Base-by-base conservation (phyloP, 2,113 vertebrate genomes). In the Gavialis gangeticus region DNA sequence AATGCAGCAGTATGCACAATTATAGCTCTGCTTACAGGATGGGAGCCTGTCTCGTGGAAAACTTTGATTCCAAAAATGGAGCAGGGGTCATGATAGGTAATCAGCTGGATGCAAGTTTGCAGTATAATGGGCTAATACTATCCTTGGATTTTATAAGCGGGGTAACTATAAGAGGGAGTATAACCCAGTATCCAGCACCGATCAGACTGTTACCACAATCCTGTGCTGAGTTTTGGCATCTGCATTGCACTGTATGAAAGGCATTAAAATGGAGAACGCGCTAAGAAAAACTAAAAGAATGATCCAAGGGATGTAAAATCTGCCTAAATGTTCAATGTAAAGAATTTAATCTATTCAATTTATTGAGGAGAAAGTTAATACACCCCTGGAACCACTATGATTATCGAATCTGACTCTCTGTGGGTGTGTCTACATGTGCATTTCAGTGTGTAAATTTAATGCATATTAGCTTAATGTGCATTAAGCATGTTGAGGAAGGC, bases 101-200 rank as follows among this genome's bases (percentile, higher is more conserved):
- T 17, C n/a, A 67, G 10, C 18, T 67, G 64, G 18, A 18, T 10
- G 19, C 18, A 27, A 25, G 13, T 75, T 57, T 81, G 12, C 18
- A n/a, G n/a, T 24, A 19, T 22, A 18, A 12, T 14, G 3, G 67
- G 25, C 25, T 10, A 57, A 34, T 3, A 2, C n/a, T 1, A 0
- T 12, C 66, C 5, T 21, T 19, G 28, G 64, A 22, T 37, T 27
- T 30, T 4, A 13, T 13, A 28, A 27, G 19, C 15, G 24, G 55
- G 79, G 37, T 37, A 12, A 13, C 11, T 3, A n/a, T 7, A 7
- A 77, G 28, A 25, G 1, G 14, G 0, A 0, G 21, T 3, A 17
- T 28, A n/a, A 21, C 54, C 14, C 25, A 17, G 79, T 2, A 37
- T 77, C 15, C 1, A 1, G 4, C 22, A 7, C 4, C 0, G 0